A percentile compares a stretch with the other conserved stretches of the same genome.
Conservation (phyloP, 2,113 vertebrate species). For the Eudyptes chrysolophus region DNA sequence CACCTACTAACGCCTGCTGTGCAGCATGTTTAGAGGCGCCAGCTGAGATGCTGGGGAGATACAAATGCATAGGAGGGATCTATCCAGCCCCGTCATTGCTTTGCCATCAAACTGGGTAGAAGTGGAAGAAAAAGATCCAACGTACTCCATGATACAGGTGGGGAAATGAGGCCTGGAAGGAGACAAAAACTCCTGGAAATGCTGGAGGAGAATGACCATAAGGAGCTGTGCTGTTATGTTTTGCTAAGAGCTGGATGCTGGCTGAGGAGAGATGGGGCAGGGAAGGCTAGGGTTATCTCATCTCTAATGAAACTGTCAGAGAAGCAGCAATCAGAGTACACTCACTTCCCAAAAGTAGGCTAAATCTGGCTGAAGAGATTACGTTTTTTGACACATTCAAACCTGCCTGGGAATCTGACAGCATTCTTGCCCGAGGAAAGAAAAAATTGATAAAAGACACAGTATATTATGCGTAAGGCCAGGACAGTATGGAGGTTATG, state of each 20-base stretch:
- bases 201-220: neutral
- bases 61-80: neutral
- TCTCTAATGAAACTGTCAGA: constrained; percentile 49
- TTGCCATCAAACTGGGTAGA: neutral
- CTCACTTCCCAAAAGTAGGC: neutral
- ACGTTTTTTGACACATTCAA: constrained; percentile 38
- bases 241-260: neutral
- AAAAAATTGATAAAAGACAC: neutral
- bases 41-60: neutral
- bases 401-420: constrained; percentile 39
- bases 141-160: neutral
- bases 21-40: neutral
- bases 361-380: constrained; percentile 44
- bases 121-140: neutral
- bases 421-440: neutral
- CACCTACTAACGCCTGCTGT: neutral
- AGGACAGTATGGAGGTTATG: neutral
- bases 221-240: neutral
- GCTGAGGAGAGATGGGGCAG: neutral
- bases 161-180: neutral
- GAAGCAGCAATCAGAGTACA: neutral
- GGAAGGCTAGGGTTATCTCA: neutral
- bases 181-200: neutral
- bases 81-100: neutral
- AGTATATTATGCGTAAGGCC: neutral